A percentile compares a stretch with the other conserved stretches of the same genome.
phyloP scores from a whole-genome alignment of 2,888 invertebrate species.

The Pantelozetes paolii region DNA sequence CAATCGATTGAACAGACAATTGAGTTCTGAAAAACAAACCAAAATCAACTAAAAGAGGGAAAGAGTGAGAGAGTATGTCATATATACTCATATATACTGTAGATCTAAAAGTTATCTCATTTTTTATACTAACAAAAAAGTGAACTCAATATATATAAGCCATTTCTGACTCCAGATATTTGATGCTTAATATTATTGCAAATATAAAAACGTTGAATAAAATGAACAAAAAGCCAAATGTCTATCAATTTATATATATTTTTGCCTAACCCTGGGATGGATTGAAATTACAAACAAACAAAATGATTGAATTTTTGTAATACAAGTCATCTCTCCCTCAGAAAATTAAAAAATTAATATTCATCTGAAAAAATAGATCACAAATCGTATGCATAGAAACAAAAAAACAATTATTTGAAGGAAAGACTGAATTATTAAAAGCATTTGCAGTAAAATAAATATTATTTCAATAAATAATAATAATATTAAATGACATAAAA shows the following conservation, averaged over 20 bases:
- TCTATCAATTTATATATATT: neutral
- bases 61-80: no score
- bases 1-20: neutral
- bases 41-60: neutral
- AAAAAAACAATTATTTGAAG: no score
- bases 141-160: no score
- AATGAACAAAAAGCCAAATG: neutral
- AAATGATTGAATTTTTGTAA: no score
- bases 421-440: no score
- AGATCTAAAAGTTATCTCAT: no score
- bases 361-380: no score
- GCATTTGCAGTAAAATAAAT: slow-evolving; percentile 14
- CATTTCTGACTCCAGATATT: neutral
- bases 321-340: no score
- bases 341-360: no score
- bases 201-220: neutral
- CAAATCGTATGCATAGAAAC: neutral
- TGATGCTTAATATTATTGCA: no score
- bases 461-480: slow-evolving; percentile 16
- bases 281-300: slow-evolving; percentile 9
- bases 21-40: neutral
- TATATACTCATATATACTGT: no score
- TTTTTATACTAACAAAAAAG: no score
- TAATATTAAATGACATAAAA: slow-evolving; percentile 10
- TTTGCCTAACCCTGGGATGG: neutral